Base-by-base conservation (phyloP, 2,888 invertebrate species). In the Ornithoptera priamus region DNA sequence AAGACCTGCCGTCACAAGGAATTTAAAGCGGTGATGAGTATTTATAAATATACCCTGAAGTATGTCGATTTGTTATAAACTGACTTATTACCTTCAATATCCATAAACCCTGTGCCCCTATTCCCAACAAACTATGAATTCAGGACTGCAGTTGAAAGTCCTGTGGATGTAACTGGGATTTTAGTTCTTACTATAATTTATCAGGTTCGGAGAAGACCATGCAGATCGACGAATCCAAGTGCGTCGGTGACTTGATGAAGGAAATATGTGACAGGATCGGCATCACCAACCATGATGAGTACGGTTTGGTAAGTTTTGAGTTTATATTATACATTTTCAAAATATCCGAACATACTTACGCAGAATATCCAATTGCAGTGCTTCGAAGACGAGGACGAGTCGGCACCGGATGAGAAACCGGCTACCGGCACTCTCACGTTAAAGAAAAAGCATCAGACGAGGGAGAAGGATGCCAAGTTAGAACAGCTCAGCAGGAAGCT, bases 261-360 rank as follows among this genome's bases (percentile, higher is more conserved):
- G 96, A 97, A 39, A 98, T 99, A 79, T 99, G 99, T 89, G 96
- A 97, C 50, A 98, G 97, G 92, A 97, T 99, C 80, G 99, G 99
- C 36, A 98, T 99, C 80, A 97, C 98, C 75, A 99, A 99, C 92
- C 97, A 99, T 85, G 99, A 99, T 82, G 99, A 99, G 86, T 99
- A 99, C 89, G 97, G 97, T 7, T 77, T 94, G 85, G 94, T 93
- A 69, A 82, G 86, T 72, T 53, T 2, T 53, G 53, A 53, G 17
- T 18, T 53, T 1, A 18, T 53, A 17, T 53, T n/a, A 53, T 53
- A 10, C 10, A 39, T 39, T 39, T 10, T 10, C 39, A 39, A 39
- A 39, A 10, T 10, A 39, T 39, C 1, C 10, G 8, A 10, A 10
- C 39, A 10, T 39, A 39, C 10, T 39, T 39, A 39, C 39, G 10